Evolutionary conservation across 2,888 invertebrate genomes (phyloP).

Genomic region (Caenorhabditis imperialis): DNA sequence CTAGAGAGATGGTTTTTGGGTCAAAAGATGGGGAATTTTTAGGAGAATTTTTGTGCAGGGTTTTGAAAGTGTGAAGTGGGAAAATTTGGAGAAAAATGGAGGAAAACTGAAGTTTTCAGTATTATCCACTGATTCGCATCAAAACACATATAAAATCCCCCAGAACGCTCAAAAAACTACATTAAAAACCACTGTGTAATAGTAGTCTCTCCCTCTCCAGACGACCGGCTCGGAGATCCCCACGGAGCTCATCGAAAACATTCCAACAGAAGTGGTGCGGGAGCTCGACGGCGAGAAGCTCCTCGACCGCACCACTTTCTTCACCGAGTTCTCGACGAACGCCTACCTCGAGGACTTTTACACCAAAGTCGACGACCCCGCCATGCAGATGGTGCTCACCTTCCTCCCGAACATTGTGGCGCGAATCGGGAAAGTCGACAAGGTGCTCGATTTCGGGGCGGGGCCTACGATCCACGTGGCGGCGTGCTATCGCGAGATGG

Average conservation of each 20-base stretch:
- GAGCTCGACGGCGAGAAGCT: slow-evolving; percentile 55
- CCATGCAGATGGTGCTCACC: slow-evolving; percentile 77
- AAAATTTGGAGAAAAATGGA: too few species aligned
- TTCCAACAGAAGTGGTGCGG: slow-evolving; percentile 52
- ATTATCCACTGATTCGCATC: neutral
- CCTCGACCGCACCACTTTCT: slow-evolving; percentile 68
- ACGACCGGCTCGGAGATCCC: slow-evolving; percentile 10
- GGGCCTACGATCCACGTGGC: slow-evolving; percentile 77
- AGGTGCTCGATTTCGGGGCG: slow-evolving; percentile 64
- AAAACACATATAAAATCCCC: too few species aligned
- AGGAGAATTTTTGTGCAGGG: too few species aligned
- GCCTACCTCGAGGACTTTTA: slow-evolving; percentile 76
- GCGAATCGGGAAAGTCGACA: slow-evolving; percentile 60
- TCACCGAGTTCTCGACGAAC: slow-evolving; percentile 69
- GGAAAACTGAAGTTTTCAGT: neutral
- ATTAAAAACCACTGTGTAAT: slow-evolving; percentile 19
- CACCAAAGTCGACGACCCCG: slow-evolving; percentile 73
- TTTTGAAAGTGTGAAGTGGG: too few species aligned
- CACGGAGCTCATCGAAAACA: slow-evolving; percentile 14
- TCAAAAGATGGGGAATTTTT: too few species aligned
- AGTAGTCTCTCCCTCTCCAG: slow-evolving; percentile 16
- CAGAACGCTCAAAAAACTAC: neutral
- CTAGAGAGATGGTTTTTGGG: too few species aligned
- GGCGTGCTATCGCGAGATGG: slow-evolving; percentile 70
- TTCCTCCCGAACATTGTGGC: slow-evolving; percentile 74